Conservation (phyloP, 1,140 invertebrate genomes). For the Scaptomyza hsui region DNA sequence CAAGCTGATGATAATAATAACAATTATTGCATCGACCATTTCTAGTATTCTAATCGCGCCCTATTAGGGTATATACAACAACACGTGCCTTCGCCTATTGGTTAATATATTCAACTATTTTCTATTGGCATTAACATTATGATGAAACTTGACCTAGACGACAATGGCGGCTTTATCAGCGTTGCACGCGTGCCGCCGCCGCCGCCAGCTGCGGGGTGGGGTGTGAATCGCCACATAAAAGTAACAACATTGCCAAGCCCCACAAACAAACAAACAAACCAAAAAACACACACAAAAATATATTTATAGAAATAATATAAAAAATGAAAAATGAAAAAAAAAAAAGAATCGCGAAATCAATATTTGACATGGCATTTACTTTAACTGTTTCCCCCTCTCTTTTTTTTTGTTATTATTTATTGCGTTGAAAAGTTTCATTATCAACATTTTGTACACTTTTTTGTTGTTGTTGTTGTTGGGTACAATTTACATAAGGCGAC, state of each 20-base stretch:
- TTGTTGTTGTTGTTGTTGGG: conserved; percentile 32
- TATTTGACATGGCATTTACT: conserved; percentile 68
- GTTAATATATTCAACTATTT: too few relatives aligned
- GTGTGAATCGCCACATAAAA: conserved; percentile 12
- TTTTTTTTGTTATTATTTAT: conserved; percentile 68
- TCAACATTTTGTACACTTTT: conserved; percentile 46
- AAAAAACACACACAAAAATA: conserved; percentile 10
- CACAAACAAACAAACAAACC: background rate
- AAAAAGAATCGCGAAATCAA: conserved; percentile 70
- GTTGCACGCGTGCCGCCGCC: conserved; percentile 64
- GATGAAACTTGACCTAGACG: conserved; percentile 69
- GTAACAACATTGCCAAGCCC: conserved; percentile 1
- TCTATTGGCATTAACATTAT: background rate
- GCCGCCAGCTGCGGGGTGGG: conserved; percentile 12
- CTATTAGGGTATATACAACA: conserved; percentile 3
- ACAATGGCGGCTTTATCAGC: conserved; percentile 54
- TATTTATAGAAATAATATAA: conserved; percentile 80
- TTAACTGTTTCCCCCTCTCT: conserved; percentile 43
- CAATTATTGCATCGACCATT: too few relatives aligned
- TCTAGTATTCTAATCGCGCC: background rate
- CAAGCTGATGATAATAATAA: too few relatives aligned
- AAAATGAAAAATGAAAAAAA: background rate
- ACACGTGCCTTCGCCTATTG: background rate
- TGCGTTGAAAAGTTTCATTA: conserved; percentile 80
- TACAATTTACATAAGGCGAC: conserved; percentile 76